These are phyloP conservation scores for Odontomyia ornata DNA, from an alignment of 2,888 invertebrate genomes.

Conservation along the genomic window DNA sequence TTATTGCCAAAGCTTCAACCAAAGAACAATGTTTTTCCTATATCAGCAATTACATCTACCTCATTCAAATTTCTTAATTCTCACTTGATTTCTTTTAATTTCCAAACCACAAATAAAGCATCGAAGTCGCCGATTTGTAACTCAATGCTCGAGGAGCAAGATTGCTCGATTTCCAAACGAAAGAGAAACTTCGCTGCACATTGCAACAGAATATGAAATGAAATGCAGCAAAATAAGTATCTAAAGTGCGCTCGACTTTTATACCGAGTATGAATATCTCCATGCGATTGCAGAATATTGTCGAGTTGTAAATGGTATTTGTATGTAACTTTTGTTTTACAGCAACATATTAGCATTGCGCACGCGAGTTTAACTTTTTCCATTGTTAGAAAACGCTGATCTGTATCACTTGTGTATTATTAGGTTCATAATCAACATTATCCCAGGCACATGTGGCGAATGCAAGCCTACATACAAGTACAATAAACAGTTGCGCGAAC, in stretches of 20 bases:
- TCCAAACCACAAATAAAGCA: not conserved
- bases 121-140: not conserved
- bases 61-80: not conserved
- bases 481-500: not conserved
- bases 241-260: not conserved
- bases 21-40: too few species aligned
- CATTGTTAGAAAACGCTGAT: constrained; percentile 5
- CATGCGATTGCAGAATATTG: not conserved
- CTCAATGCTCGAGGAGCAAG: not conserved
- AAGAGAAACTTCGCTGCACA: constrained; percentile 9
- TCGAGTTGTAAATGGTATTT: not conserved
- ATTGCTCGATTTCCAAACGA: not conserved
- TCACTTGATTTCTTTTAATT: not conserved
- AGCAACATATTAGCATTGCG: constrained; percentile 24
- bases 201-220: not conserved
- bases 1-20: too few species aligned
- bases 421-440: not conserved
- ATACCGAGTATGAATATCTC: not conserved
- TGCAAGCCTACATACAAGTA: not conserved
- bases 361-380: constrained; percentile 18
- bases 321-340: not conserved
- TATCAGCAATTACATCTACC: too few species aligned
- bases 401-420: not conserved
- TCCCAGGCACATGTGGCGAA: too few species aligned
- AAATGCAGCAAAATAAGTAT: constrained; percentile 1